Evolutionary conservation across 2,888 invertebrate genomes (phyloP), one percentile per base, ranked within the genome.

Genomic region (Itoplectis maculator): DNA sequence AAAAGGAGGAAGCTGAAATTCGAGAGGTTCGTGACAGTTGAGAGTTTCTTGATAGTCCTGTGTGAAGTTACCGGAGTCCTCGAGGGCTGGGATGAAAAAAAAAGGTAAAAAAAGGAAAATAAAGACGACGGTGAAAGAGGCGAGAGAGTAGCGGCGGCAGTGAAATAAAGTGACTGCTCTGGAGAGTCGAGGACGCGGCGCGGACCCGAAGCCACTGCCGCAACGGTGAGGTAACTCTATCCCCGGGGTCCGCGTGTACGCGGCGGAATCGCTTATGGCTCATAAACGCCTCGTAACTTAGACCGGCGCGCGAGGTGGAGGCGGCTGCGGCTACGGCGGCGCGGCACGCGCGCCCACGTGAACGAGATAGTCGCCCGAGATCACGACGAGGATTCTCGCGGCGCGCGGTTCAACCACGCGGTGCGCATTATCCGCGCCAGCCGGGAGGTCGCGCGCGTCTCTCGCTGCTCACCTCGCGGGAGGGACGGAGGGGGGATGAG

Each of bases 241-340:
- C 74, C 81, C 54, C 70, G 45, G 78, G 65, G 87, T 91, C 92
- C 90, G 5, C 90, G n/a, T n/a, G n/a, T n/a, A 88, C 87, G 88
- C 88, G 86, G 86, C 88, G 88, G 88, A 90, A 92, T 91, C 91
- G 90, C 91, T 92, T 90, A 91, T 92, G 91, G 90, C 90, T 91
- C 91, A 92, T 92, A 92, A 92, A 92, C 90, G 92, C 90, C 91
- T 92, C 91, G 90, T 92, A 92, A 92, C 89, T 92, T 91, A 90
- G n/a, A n/a, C n/a, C n/a, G n/a, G n/a, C n/a, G 86, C 86, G 84
- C 85, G 84, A 88, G 86, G 88, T 85, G 65, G 80, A 78, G 79
- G 68, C 61, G 70, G 29, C 29, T 5, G 29, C 29, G 3, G 29
- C 29, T 29, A 72, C 59, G 78, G 75, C 59, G 78, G 82, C 59